Base-by-base conservation (phyloP, 2,888 invertebrate genomes). In the Scaptomyza flava region DNA sequence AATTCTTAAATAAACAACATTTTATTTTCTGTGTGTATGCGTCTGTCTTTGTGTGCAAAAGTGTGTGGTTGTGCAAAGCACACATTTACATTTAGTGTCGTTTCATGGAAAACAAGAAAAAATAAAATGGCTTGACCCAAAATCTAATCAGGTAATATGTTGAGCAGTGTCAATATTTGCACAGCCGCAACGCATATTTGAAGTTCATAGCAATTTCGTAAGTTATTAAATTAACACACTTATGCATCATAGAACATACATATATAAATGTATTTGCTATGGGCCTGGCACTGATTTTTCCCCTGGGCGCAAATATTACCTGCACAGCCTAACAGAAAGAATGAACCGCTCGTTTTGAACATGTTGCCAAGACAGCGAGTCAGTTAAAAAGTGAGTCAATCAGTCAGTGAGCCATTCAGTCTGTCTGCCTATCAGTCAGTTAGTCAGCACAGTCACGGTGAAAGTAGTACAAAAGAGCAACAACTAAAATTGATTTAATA, bases 61-160 rank as follows among this genome's bases (percentile, higher is more conserved):
- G 51, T 51, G 45, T 33, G 23, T 33, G 42, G 62, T 50, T 17
- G 17, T 17, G 17, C 17, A 17, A 59, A 23, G 60, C 60, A 68
- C 46, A 72, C 65, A 74, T 56, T 36, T 66, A 67, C 75, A 69
- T 77, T 71, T 69, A 67, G 72, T 75, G 68, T 59, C 53, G 71
- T 66, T 46, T 46, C 66, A 78, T 42, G 61, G 56, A 63, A 65
- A 12, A 9, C 17, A 41, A 34, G 9, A 34, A 30, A 73, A 73
- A 14, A 14, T 41, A 41, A 17, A 81, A 77, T 85, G 56, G 75
- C 77, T 80, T 87, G 84, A 84, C 87, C 87, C 81, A 80, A 72
- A 85, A 41, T 80, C 76, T 83, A 82, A 86, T 84, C 86, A 85
- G 83, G 72, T 79, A 82, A 87, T 87, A 79, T 85, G 83, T 70